Percentiles rank a stretch among this genome's conserved stretches.
phyloP scores from a whole-genome alignment of 92 coral and sea anemone genomes.

The Paragorgia papillata region DNA sequence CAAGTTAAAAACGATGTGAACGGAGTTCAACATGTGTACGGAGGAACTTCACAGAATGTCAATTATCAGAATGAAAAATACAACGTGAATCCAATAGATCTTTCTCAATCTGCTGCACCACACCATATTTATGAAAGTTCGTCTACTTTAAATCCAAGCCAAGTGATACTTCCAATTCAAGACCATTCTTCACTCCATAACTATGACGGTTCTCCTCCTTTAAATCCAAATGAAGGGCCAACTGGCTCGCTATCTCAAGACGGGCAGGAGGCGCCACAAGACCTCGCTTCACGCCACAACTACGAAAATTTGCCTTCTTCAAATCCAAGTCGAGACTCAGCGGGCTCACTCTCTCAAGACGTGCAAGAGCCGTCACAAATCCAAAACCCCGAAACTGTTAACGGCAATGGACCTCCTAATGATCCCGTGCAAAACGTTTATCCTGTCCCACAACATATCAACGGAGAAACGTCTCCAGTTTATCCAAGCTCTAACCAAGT shows the following conservation, averaged over 20 bases:
- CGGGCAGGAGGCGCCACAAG: no score
- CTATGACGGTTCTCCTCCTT: no score
- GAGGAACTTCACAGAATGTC: not conserved
- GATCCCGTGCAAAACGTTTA: slow-evolving; percentile 50
- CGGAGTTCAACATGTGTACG: slow-evolving; percentile 14
- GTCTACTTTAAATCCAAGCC: slow-evolving; percentile 48
- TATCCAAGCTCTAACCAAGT: slow-evolving; percentile 41
- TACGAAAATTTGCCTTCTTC: not conserved
- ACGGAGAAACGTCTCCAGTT: slow-evolving; percentile 46
- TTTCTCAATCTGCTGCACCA: not conserved
- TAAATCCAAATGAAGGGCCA: no score
- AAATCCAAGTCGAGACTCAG: no score
- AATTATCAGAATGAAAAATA: not conserved
- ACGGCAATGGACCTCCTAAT: no score
- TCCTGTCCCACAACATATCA: not conserved
- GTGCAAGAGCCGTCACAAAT: no score
- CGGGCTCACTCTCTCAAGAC: no score
- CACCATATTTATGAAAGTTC: slow-evolving; percentile 11
- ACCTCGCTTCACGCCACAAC: not conserved
- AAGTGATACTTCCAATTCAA: no score
- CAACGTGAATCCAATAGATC: not conserved
- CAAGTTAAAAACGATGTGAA: not conserved
- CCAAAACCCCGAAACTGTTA: no score
- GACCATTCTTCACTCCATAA: no score
- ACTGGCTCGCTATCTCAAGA: no score